phyloP scores from a whole-genome alignment of 2,113 vertebrate genomes.

The Sturnira hondurensis region DNA sequence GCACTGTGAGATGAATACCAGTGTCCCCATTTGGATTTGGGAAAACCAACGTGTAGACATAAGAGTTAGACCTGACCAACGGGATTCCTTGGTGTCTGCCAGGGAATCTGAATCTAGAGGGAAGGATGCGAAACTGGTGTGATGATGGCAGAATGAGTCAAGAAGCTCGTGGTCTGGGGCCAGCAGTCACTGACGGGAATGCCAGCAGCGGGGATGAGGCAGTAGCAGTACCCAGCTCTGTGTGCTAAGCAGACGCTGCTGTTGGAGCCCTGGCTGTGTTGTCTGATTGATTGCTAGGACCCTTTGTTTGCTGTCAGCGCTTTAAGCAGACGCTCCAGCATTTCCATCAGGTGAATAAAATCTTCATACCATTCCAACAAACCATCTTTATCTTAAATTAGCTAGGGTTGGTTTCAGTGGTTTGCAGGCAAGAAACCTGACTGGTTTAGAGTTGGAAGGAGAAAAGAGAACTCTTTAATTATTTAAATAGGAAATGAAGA shows the following conservation, averaged over 20 bases:
- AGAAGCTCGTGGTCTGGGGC: background rate
- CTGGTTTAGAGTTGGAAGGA: background rate
- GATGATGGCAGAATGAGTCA: background rate
- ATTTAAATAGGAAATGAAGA: background rate
- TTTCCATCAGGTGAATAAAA: background rate
- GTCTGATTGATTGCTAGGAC: background rate
- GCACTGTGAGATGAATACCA: background rate
- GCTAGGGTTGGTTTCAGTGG: background rate
- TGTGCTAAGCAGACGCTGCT: background rate
- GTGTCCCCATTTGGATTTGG: background rate
- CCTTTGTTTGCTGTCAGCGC: background rate
- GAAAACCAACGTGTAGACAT: background rate
- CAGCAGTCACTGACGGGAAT: background rate
- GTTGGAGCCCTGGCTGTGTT: background rate
- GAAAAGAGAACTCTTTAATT: background rate
- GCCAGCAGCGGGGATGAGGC: fast-evolving
- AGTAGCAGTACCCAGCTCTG: too few relatives aligned
- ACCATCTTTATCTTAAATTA: background rate
- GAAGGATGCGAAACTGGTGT: background rate
- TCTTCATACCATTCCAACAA: background rate
- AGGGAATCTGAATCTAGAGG: background rate
- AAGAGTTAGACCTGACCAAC: background rate
- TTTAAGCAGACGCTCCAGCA: background rate
- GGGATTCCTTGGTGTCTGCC: background rate
- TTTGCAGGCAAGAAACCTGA: background rate